Evolutionary conservation across 92 coral and sea anemone genomes (phyloP), one percentile per base, ranked within the genome.

Genomic region (Blastomussa wellsi): DNA sequence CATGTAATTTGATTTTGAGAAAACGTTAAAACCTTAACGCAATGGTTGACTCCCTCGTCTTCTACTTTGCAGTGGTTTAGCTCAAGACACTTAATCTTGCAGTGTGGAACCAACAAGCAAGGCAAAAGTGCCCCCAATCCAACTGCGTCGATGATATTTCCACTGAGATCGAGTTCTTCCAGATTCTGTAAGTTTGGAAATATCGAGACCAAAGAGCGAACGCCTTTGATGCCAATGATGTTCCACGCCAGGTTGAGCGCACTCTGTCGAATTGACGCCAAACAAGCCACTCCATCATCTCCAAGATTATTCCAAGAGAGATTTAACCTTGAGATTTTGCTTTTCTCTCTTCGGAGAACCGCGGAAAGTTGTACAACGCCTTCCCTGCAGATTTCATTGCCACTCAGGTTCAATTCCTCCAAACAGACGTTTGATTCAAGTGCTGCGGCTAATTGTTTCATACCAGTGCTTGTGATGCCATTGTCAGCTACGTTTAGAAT

Each of bases 161-260:
- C 81, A 77, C 88, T 84, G 12, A 84, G 29, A 42, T 84, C 88
- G 49, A 84, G 75, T 33, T 76, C 83, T 17, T 57, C 64, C 31
- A 77, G 76, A 26, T 62, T 64, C n/a, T 69, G 60, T 31, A 66
- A 78, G 29, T 83, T 77, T 6, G 20, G 74, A 41, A 84, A 68
- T 77, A 65, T 57, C 22, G 82, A 71, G 75, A 37, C 57, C 68
- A 77, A 19, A 7, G 82, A 65, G 11, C 39, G 29, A 31, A 77
- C 38, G 59, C 88, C 88, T n/a, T 37, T 24, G 35, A 51, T 74
- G 1, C 74, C n/a, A 36, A 84, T 84, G 49, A 22, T 48, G 76
- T 84, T 84, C 75, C 83, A 39, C 31, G 82, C 81, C 12, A 84
- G 55, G 37, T 77, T 67, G 26, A 84, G 47, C 31, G 57, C 22